phyloP scores from a whole-genome alignment of 2,797 vertebrate species.

The Melanotaenia nigrans region DNA sequence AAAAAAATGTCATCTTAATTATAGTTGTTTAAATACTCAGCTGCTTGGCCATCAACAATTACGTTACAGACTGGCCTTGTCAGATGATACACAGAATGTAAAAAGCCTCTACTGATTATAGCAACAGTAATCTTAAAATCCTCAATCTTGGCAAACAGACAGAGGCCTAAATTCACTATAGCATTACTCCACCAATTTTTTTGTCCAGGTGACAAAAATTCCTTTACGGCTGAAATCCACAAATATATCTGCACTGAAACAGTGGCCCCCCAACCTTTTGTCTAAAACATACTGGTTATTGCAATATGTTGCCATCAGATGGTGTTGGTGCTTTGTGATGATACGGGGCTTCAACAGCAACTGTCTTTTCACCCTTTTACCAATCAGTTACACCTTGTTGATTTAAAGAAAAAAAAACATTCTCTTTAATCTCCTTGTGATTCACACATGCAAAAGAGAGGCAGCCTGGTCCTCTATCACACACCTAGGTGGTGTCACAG shows the following conservation, averaged over 20 bases:
- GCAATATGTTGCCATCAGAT: neutral
- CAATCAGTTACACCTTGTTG: too few species aligned
- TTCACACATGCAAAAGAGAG: neutral
- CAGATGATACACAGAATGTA: neutral
- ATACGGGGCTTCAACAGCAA: neutral
- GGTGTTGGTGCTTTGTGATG: neutral
- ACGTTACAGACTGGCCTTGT: neutral
- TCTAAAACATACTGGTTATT: neutral
- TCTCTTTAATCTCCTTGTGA: neutral
- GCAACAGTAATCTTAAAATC: neutral
- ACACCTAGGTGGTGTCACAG: too few species aligned
- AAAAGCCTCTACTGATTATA: slow-evolving; percentile 1
- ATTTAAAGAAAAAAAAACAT: too few species aligned
- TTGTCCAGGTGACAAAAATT: neutral
- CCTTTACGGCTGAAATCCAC: neutral
- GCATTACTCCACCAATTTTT: neutral
- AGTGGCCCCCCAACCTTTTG: neutral
- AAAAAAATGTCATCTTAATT: slow-evolving; percentile 24
- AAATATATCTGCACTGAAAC: neutral
- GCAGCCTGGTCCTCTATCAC: too few species aligned
- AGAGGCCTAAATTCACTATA: neutral
- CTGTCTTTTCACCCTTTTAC: neutral
- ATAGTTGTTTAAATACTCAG: slow-evolving; percentile 16
- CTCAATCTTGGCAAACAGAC: slow-evolving; percentile 27
- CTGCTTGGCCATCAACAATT: slow-evolving; percentile 8